These are phyloP conservation scores for Microctenopoma stevenorrisi DNA, from an alignment of 2,797 vertebrate genomes.

Conservation along the genomic window DNA sequence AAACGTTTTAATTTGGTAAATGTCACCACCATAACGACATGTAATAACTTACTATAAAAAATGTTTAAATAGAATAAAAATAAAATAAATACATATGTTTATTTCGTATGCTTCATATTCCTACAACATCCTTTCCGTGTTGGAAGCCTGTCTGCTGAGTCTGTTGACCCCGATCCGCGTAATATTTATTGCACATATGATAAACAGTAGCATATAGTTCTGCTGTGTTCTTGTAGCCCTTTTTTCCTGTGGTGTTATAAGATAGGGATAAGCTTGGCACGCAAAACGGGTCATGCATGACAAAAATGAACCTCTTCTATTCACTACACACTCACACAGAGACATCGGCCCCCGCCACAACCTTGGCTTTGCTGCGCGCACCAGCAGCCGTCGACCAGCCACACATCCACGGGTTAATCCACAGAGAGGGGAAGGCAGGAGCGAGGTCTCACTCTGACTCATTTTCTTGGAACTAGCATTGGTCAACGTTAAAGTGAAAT, in stretches of 20 bases:
- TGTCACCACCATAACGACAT: too few relatives aligned
- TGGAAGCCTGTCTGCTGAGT: neutral
- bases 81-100: too few relatives aligned
- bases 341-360: constrained; percentile 21
- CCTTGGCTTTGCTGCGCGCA: constrained; percentile 55
- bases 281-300: constrained; percentile 75
- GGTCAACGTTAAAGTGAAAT: neutral
- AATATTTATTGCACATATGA: constrained; percentile 7
- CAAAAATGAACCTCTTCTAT: constrained; percentile 70
- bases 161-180: constrained; percentile 5
- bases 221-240: constrained; percentile 13
- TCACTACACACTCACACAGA: constrained; percentile 30
- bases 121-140: too few relatives aligned
- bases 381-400: constrained; percentile 47
- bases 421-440: neutral
- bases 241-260: constrained; percentile 61
- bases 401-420: constrained; percentile 51
- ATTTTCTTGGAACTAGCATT: constrained; percentile 10
- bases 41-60: too few relatives aligned
- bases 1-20: too few relatives aligned
- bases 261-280: constrained; percentile 76
- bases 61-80: too few relatives aligned
- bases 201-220: constrained; percentile 10
- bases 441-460: constrained; percentile 56
- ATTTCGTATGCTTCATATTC: too few relatives aligned